Evolutionary conservation across 1,140 invertebrate genomes (phyloP).

Genomic region (Limonius californicus): DNA sequence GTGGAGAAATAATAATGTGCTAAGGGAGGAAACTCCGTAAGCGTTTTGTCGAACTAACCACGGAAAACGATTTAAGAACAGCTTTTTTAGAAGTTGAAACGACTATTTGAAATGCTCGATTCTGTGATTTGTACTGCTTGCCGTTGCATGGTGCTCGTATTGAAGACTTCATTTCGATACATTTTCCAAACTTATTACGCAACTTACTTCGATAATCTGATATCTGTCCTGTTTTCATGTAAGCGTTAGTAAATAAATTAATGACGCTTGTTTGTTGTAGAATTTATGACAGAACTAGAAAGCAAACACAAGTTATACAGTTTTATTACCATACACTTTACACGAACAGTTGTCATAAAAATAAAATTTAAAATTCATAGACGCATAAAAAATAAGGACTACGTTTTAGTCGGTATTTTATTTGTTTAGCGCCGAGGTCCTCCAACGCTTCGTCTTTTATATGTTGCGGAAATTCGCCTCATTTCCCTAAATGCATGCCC

Average conservation of each 20-base stretch:
- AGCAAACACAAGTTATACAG: too few species aligned
- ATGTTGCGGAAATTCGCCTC: constrained; percentile 13
- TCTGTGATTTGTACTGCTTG: background rate
- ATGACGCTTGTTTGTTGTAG: too few species aligned
- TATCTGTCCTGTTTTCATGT: too few species aligned
- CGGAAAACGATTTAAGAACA: background rate
- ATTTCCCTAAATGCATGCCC: constrained; percentile 12
- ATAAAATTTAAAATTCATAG: constrained; percentile 12
- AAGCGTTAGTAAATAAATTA: too few species aligned
- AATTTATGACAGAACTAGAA: too few species aligned
- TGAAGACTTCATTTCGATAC: too few species aligned
- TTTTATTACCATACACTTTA: background rate
- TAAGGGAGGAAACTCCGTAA: too few species aligned
- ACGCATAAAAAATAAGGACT: constrained; percentile 7
- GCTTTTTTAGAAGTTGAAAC: constrained; percentile 3
- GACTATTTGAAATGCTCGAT: background rate
- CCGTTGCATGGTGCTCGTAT: too few species aligned
- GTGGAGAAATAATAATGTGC: too few species aligned
- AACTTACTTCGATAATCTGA: too few species aligned
- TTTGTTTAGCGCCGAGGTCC: background rate
- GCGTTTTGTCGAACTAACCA: too few species aligned
- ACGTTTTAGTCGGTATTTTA: constrained; percentile 7
- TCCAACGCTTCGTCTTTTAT: constrained; percentile 9
- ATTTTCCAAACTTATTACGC: too few species aligned
- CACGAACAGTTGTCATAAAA: background rate